Percentiles rank a stretch among this genome's conserved stretches.
Conservation (phyloP, 2,797 vertebrate genomes). For the Propithecus deckenii region DNA sequence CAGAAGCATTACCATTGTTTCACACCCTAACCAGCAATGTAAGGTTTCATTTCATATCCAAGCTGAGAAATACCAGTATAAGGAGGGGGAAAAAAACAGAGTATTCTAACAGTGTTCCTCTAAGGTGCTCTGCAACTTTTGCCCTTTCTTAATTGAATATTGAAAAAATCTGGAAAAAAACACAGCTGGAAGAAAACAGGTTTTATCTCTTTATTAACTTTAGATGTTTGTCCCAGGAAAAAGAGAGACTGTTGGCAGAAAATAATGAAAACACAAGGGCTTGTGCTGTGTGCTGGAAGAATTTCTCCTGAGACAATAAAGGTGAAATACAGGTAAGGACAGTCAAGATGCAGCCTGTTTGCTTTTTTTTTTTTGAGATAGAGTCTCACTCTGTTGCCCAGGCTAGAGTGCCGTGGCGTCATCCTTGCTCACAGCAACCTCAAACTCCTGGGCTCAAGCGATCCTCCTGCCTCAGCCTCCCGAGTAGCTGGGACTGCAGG, state of each 20-base stretch:
- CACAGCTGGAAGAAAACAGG: slow-evolving; percentile 37
- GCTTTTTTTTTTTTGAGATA: neutral
- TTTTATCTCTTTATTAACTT: slow-evolving; percentile 69
- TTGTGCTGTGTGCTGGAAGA: slow-evolving; percentile 7
- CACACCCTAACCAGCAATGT: neutral
- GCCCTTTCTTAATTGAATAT: slow-evolving; percentile 52
- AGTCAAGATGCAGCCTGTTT: neutral
- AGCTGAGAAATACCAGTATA: neutral
- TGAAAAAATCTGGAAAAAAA: slow-evolving; percentile 37
- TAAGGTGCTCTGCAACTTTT: neutral
- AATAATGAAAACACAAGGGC: slow-evolving; percentile 62
- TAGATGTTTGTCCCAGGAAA: slow-evolving; percentile 17
- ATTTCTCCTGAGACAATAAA: slow-evolving; percentile 15
- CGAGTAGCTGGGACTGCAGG: too few species aligned
- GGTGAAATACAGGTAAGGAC: slow-evolving; percentile 48
- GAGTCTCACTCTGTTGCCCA: too few species aligned
- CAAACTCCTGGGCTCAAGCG: too few species aligned
- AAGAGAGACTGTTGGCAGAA: slow-evolving; percentile 4
- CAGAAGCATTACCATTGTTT: neutral
- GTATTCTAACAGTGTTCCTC: neutral
- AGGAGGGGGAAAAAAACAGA: neutral
- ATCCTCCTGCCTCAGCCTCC: too few species aligned
- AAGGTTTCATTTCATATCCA: neutral
- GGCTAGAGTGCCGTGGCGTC: too few species aligned
- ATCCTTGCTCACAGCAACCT: too few species aligned